Percentiles rank a stretch among this genome's conserved stretches.
Conservation (phyloP, 2,113 vertebrate species). For the Tympanuchus pallidicinctus region DNA sequence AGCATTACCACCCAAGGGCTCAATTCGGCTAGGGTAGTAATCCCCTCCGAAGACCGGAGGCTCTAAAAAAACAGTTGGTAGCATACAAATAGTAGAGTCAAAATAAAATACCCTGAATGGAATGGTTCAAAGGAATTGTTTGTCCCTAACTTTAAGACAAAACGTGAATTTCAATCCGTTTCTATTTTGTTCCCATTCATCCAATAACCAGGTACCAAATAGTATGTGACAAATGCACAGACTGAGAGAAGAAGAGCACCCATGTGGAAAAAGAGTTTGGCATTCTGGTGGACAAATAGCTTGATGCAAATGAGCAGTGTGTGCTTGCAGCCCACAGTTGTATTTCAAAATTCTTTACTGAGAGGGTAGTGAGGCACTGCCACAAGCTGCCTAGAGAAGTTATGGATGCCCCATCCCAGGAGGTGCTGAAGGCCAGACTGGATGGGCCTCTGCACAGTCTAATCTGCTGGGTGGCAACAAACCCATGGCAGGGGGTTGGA, state of each 20-base stretch:
- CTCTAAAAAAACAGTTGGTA: constrained; percentile 75
- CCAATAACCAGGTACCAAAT: background rate
- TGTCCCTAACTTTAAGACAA: background rate
- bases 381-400: background rate
- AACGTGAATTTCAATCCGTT: background rate
- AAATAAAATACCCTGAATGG: background rate
- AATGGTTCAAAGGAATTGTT: background rate
- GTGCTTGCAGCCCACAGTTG: background rate
- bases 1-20: constrained; percentile 91
- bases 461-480: background rate
- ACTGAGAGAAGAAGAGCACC: background rate
- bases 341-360: background rate
- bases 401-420: background rate
- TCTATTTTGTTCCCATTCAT: background rate
- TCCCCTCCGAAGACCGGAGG: constrained; percentile 94
- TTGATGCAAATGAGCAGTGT: background rate
- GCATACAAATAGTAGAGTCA: background rate
- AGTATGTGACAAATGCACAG: background rate
- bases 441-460: background rate
- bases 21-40: constrained; percentile 86
- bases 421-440: background rate
- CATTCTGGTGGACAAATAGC: background rate
- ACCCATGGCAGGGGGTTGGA: background rate
- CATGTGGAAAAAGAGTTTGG: background rate
- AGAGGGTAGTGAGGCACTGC: background rate